Base-by-base conservation (phyloP, 2,797 vertebrate species). In the Helarctos malayanus region DNA sequence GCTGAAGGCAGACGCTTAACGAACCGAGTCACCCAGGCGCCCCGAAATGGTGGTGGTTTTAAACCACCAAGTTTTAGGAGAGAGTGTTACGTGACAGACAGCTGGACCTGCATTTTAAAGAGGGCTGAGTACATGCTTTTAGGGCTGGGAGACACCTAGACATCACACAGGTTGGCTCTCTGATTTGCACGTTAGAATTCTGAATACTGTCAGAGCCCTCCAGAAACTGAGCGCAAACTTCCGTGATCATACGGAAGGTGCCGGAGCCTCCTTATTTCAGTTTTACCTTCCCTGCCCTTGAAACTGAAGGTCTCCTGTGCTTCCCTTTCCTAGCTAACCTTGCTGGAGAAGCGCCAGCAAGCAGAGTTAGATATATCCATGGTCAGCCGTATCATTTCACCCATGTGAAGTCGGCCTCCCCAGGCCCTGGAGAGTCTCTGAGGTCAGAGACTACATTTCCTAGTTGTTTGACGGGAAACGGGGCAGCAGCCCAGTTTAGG, bases 321-420 rank as follows among this genome's bases (percentile, higher is more conserved):
- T 82, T 69, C 23, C 23, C n/a, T 54, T 59, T 61, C 78, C 61
- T n/a, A 41, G 68, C 35, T 61, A 73, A 78, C 47, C 82, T 89
- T 35, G 16, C 54, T 79, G 49, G 61, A 16, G 18, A 78, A 32
- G 49, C 15, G 35, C 32, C 13, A 16, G 13, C 7, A 59, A 32
- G 49, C 35, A 27, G 38, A 73, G 56, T 35, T 47, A 7, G 41
- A 15, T 1, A 47, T 38, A 0, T 18, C 27, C 56, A 59, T 3
- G 49, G n/a, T 10, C 35, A 2, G 49, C 59, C 19, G 0, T 0
- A 0, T 12, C 18, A 5, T 25, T 25, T 68, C 0, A 4, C 5
- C 41, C 13, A 3, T 3, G 38, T 9, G 52, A 19, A 19, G 2
- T 49, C 56, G 52, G 65, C 15, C 27, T 61, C 7, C n/a, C 45